Conservation (phyloP, 2,797 vertebrate species). For the Helarctos malayanus region DNA sequence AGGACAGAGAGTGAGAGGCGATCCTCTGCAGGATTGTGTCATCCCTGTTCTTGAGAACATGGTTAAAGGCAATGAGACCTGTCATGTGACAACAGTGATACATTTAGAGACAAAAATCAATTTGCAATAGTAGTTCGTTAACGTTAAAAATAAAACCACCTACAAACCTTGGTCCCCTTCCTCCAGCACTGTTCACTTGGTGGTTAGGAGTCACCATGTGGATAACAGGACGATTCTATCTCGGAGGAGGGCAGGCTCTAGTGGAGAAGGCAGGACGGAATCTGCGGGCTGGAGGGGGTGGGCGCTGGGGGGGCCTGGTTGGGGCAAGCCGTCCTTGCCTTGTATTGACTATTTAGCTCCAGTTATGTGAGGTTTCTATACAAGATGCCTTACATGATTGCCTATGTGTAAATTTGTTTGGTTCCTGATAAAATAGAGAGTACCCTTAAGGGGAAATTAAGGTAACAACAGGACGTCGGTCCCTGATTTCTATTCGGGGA, state of each 20-base stretch:
- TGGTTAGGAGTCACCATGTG: neutral
- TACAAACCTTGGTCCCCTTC: neutral
- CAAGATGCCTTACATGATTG: neutral
- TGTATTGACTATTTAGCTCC: neutral
- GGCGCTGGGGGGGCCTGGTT: neutral
- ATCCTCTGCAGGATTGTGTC: neutral
- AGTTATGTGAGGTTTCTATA: neutral
- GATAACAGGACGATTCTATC: neutral
- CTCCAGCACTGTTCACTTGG: neutral
- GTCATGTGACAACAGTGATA: neutral
- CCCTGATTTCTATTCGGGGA: neutral
- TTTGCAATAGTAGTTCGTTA: neutral
- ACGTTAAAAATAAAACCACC: neutral
- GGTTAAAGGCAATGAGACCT: neutral
- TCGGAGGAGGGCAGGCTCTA: neutral
- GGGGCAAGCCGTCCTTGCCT: neutral
- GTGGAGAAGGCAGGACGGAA: neutral
- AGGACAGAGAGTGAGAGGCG: neutral
- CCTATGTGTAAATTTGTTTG: neutral
- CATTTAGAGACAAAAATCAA: neutral
- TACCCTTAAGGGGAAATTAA: neutral
- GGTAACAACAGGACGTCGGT: neutral
- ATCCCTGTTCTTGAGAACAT: neutral
- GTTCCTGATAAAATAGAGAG: neutral
- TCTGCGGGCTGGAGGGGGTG: neutral